Conservation (phyloP, 2,113 vertebrate species). For the Atractosteus spatula region DNA sequence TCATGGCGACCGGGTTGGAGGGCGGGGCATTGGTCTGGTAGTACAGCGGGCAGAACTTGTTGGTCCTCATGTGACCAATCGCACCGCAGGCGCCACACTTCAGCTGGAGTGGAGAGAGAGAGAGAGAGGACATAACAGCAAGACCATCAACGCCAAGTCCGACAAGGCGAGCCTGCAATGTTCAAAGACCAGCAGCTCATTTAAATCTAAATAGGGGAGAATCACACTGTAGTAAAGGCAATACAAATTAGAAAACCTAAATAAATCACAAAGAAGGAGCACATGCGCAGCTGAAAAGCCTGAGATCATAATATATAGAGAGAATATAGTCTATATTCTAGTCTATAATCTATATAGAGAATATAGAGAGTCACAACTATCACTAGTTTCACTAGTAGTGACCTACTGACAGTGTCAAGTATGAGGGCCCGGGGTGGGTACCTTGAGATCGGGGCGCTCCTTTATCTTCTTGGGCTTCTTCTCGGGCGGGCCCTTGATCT, state of each 20-base stretch:
- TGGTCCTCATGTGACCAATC: conserved; percentile 98
- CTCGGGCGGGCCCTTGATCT: conserved; percentile 91
- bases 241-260: not conserved
- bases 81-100: conserved; percentile 97
- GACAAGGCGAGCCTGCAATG: too few relatives aligned
- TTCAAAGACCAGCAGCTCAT: too few relatives aligned
- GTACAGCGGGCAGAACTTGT: conserved; percentile 97
- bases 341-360: too few relatives aligned
- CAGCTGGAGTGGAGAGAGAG: conserved; percentile 63
- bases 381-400: too few relatives aligned
- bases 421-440: conserved; percentile 60
- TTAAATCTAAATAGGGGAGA: too few relatives aligned
- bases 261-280: not conserved
- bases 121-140: not conserved
- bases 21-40: conserved; percentile 97
- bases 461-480: conserved; percentile 97
- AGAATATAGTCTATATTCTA: too few relatives aligned
- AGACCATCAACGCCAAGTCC: too few relatives aligned
- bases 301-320: too few relatives aligned
- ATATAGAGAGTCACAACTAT: too few relatives aligned
- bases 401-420: too few relatives aligned
- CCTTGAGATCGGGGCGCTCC: conserved; percentile 95
- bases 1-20: conserved; percentile 97
- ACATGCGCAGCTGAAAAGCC: too few relatives aligned
- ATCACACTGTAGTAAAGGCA: not conserved